These are phyloP conservation scores for Parnassius mnemosyne DNA, from an alignment of 2,888 invertebrate genomes.

Conservation along the genomic window DNA sequence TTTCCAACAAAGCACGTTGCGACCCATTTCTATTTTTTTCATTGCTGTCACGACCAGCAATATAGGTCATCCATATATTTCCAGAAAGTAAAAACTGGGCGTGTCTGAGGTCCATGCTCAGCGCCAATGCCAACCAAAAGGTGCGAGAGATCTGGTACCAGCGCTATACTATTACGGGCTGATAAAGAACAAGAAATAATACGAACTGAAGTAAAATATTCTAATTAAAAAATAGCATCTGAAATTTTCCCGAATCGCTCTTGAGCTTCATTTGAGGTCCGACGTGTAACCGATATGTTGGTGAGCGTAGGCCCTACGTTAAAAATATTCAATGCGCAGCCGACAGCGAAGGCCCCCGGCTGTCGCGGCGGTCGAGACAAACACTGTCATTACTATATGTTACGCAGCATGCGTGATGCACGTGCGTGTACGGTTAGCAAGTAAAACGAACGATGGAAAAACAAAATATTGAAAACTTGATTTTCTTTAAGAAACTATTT, in stretches of 20 bases:
- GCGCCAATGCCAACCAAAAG: too few relatives aligned
- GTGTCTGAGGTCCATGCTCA: too few relatives aligned
- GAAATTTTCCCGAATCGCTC: slow-evolving; percentile 9
- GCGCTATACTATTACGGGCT: too few relatives aligned
- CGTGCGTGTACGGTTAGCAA: slow-evolving; percentile 55
- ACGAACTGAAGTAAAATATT: too few relatives aligned
- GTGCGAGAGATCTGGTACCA: too few relatives aligned
- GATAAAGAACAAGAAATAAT: too few relatives aligned
- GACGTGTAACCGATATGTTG: neutral
- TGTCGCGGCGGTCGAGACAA: slow-evolving; percentile 38
- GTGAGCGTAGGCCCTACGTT: slow-evolving; percentile 24
- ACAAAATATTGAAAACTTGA: neutral
- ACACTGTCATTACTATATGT: slow-evolving; percentile 52
- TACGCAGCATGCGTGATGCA: slow-evolving; percentile 63
- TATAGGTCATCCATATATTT: too few relatives aligned
- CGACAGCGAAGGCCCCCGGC: slow-evolving; percentile 51
- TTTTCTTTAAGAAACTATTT: too few relatives aligned
- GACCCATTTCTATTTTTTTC: too few relatives aligned
- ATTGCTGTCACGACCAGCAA: too few relatives aligned
- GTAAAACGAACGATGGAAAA: slow-evolving; percentile 11
- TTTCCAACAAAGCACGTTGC: too few relatives aligned
- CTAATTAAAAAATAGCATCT: neutral
- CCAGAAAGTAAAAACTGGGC: too few relatives aligned
- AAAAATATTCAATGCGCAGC: slow-evolving; percentile 33
- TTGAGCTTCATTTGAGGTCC: neutral